A percentile compares a stretch with the other conserved stretches of the same genome.
Conservation (phyloP, 1,140 invertebrate species). For the Drosophila nigromelanica region DNA sequence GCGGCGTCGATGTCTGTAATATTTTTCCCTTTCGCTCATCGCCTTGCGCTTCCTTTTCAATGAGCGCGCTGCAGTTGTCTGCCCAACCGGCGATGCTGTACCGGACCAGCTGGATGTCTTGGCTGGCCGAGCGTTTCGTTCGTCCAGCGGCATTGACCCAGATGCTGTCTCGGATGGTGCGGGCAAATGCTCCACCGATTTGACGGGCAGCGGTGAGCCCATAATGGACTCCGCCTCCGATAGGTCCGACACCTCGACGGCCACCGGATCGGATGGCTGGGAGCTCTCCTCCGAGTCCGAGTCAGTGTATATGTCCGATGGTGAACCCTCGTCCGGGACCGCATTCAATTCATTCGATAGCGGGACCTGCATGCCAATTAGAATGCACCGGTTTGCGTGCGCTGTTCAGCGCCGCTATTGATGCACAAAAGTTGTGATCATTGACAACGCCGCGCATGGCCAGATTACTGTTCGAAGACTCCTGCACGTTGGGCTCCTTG, state of each 20-base stretch:
- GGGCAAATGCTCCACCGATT: conserved; percentile 1
- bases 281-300: conserved; percentile 27
- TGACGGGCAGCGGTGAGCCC: background rate
- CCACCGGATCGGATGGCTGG: conserved; percentile 33
- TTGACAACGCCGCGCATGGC: conserved; percentile 56
- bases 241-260: conserved; percentile 31
- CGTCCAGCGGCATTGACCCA: background rate
- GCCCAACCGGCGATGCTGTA: background rate
- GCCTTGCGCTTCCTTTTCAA: conserved; percentile 18
- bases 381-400: background rate
- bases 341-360: background rate
- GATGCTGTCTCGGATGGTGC: background rate
- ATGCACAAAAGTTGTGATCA: conserved; percentile 53
- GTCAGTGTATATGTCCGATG: conserved; percentile 18
- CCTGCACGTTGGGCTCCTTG: conserved; percentile 62
- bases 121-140: background rate
- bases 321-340: background rate
- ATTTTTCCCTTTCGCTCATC: conserved; percentile 57
- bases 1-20: conserved; percentile 70
- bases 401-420: background rate
- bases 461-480: conserved; percentile 33
- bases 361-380: background rate
- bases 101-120: conserved; percentile 1
- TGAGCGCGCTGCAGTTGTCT: background rate
- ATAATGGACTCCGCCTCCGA: conserved; percentile 20